phyloP scores from a whole-genome alignment of 1,140 invertebrate species.

The Manduca sexta region DNA sequence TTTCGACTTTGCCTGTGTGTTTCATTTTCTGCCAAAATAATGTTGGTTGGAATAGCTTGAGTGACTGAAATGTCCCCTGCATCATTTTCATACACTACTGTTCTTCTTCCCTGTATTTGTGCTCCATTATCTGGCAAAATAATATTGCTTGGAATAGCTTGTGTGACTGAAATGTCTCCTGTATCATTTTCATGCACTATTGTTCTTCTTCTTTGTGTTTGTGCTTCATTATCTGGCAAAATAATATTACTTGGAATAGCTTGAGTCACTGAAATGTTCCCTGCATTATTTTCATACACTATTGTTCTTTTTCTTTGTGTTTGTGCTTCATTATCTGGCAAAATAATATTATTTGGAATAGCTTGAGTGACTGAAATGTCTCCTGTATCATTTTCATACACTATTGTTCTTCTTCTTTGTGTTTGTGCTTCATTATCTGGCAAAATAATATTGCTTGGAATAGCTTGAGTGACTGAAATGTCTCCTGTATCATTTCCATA shows the following conservation, averaged over 20 bases:
- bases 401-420: too few relatives aligned
- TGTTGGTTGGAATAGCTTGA: too few relatives aligned
- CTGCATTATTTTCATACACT: too few relatives aligned
- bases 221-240: not conserved
- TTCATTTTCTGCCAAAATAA: too few relatives aligned
- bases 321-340: not conserved
- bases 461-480: not conserved
- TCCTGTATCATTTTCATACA: not conserved
- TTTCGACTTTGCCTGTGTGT: too few relatives aligned
- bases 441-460: not conserved
- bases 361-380: not conserved
- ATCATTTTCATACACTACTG: not conserved
- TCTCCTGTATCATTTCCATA: not conserved
- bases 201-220: not conserved
- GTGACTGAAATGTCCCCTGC: not conserved
- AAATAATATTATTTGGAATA: not conserved
- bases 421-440: not conserved
- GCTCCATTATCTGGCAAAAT: not conserved
- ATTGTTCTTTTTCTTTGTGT: too few relatives aligned
- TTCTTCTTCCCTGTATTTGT: not conserved
- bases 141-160: conserved; percentile 13
- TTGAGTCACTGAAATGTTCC: too few relatives aligned
- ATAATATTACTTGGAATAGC: not conserved
- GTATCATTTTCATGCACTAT: not conserved
- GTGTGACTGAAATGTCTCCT: conserved; percentile 14